These are phyloP conservation scores for Biston stratarius DNA, from an alignment of 2,888 invertebrate genomes.

Conservation along the genomic window DNA sequence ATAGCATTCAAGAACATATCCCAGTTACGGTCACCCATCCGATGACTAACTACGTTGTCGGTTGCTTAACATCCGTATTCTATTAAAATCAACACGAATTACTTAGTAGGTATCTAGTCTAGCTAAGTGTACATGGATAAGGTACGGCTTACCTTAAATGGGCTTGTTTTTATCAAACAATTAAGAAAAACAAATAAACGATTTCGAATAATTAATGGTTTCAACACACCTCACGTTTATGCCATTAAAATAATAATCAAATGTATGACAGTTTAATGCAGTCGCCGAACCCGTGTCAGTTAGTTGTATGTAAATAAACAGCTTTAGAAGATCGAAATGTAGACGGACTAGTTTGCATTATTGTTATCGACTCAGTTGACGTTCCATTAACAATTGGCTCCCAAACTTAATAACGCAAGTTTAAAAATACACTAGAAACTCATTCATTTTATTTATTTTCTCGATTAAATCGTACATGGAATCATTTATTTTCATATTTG, in stretches of 20 bases:
- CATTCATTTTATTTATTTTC: background rate
- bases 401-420: conserved; percentile 13
- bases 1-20: too few species aligned
- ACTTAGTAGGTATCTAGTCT: background rate
- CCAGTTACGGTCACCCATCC: too few species aligned
- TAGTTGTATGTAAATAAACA: conserved; percentile 62
- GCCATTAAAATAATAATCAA: conserved; percentile 64
- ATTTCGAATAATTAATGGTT: conserved; percentile 44
- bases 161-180: conserved; percentile 30
- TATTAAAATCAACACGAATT: background rate
- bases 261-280: conserved; percentile 71
- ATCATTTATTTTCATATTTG: too few species aligned
- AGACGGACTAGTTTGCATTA: conserved; percentile 79
- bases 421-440: background rate
- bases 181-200: conserved; percentile 45
- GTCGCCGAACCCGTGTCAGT: conserved; percentile 56
- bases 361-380: conserved; percentile 67
- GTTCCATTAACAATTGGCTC: conserved; percentile 57
- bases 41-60: too few species aligned
- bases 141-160: background rate
- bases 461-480: background rate
- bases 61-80: too few species aligned
- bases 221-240: conserved; percentile 47
- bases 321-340: conserved; percentile 66
- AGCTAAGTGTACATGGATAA: background rate